A percentile compares a stretch with the other conserved stretches of the same genome.
Evolutionary conservation across 1,140 invertebrate genomes (phyloP).

Genomic region (Parapsyche elsis): DNA sequence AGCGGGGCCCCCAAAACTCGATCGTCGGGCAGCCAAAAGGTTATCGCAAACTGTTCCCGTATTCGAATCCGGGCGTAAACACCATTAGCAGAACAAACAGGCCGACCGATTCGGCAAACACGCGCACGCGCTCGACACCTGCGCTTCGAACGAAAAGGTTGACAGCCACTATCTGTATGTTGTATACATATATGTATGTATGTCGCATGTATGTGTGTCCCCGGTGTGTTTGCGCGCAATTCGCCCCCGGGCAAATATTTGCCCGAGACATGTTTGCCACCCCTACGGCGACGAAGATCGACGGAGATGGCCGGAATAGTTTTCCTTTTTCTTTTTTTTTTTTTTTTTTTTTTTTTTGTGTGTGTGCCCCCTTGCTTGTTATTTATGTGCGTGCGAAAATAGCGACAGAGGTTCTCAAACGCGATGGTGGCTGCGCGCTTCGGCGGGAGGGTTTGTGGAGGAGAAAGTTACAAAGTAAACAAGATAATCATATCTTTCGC

Average conservation of each 20-base stretch:
- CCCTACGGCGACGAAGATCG: background rate
- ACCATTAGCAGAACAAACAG: constrained; percentile 40
- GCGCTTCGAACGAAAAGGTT: constrained; percentile 18
- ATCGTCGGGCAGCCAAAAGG: constrained; percentile 1
- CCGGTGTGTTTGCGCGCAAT: constrained; percentile 27
- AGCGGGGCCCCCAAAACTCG: background rate
- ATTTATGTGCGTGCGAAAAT: too few relatives aligned
- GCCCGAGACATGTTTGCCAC: background rate
- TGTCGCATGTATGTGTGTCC: background rate
- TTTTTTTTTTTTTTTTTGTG: too few relatives aligned
- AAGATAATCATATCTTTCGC: too few relatives aligned
- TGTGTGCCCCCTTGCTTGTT: too few relatives aligned
- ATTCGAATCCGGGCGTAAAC: constrained; percentile 17
- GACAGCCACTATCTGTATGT: background rate
- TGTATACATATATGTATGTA: too few relatives aligned
- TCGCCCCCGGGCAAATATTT: constrained; percentile 28
- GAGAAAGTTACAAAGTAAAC: too few relatives aligned
- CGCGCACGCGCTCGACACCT: constrained; percentile 7
- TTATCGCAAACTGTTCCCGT: background rate
- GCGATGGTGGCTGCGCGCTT: too few relatives aligned
- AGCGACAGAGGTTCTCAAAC: too few relatives aligned
- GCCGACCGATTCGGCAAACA: constrained; percentile 24
- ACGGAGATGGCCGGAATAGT: too few relatives aligned
- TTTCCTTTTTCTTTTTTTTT: too few relatives aligned
- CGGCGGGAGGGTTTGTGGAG: too few relatives aligned